Evolutionary conservation across 2,797 vertebrate genomes (phyloP).

Genomic region (Natrix natrix): DNA sequence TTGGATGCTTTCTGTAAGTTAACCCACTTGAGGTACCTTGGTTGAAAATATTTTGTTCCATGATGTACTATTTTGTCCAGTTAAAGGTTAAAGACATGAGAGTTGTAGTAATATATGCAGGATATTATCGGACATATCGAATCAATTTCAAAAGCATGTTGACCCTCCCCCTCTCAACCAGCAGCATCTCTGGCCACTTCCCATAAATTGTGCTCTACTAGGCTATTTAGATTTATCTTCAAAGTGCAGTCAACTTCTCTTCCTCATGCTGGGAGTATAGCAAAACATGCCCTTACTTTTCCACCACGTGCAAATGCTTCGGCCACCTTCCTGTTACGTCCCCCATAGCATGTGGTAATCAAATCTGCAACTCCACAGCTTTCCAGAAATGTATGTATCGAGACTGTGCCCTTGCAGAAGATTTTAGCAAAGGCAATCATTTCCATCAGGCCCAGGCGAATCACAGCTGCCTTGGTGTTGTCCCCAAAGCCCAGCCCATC

Average conservation of each 20-base stretch:
- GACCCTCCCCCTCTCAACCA: background rate
- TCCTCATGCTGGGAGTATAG: background rate
- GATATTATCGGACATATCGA: background rate
- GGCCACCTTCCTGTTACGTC: slow-evolving; percentile 83
- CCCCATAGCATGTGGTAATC: slow-evolving; percentile 88
- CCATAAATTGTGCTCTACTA: background rate
- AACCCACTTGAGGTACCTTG: background rate
- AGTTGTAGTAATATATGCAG: background rate
- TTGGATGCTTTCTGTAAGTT: background rate
- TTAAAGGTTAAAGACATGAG: background rate
- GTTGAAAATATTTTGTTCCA: background rate
- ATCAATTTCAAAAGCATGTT: background rate
- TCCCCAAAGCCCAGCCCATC: slow-evolving; percentile 82
- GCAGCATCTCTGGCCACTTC: background rate
- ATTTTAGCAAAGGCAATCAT: slow-evolving; percentile 85
- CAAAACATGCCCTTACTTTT: slow-evolving; percentile 71
- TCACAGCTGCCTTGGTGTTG: slow-evolving; percentile 89
- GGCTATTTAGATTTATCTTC: background rate
- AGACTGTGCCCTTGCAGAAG: slow-evolving; percentile 78
- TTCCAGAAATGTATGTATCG: slow-evolving; percentile 81
- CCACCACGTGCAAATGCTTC: slow-evolving; percentile 80
- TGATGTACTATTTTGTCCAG: background rate
- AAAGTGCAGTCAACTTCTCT: background rate
- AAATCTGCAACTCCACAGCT: slow-evolving; percentile 89
- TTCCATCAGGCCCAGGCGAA: slow-evolving; percentile 88